Conservation (phyloP, 1,140 invertebrate genomes). For the Solenopsis fugax region DNA sequence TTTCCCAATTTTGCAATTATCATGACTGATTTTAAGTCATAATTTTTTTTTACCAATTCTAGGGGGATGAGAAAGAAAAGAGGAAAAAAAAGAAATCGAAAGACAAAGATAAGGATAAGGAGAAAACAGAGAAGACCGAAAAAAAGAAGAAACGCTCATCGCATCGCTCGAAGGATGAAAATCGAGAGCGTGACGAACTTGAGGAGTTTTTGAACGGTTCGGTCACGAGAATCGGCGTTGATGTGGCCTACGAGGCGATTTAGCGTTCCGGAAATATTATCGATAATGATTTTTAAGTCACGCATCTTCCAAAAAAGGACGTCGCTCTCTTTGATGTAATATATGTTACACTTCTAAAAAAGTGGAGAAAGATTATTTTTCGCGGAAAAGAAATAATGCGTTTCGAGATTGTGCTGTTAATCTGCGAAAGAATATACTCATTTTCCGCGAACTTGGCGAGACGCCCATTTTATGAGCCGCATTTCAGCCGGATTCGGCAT, state of each 20-base stretch:
- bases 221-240: conserved; percentile 82
- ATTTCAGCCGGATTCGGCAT: neutral
- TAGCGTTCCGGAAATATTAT: conserved; percentile 68
- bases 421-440: conserved; percentile 8
- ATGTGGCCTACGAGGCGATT: conserved; percentile 88
- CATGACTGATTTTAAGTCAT: neutral
- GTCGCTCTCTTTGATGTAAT: conserved; percentile 19
- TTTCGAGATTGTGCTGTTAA: conserved; percentile 23
- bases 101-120: conserved; percentile 85
- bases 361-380: conserved; percentile 17
- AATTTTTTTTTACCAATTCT: conserved; percentile 70
- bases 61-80: conserved; percentile 88
- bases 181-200: conserved; percentile 87
- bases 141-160: conserved; percentile 85
- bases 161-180: conserved; percentile 82
- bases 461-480: neutral
- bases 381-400: neutral
- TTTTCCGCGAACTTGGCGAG: neutral
- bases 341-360: neutral
- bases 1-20: neutral
- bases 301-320: conserved; percentile 28
- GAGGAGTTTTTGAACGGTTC: conserved; percentile 90
- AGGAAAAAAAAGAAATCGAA: conserved; percentile 86
- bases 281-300: neutral
- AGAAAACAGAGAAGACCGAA: conserved; percentile 82